phyloP scores from a whole-genome alignment of 2,113 vertebrate genomes.

The Reinhardtius hippoglossoides region DNA sequence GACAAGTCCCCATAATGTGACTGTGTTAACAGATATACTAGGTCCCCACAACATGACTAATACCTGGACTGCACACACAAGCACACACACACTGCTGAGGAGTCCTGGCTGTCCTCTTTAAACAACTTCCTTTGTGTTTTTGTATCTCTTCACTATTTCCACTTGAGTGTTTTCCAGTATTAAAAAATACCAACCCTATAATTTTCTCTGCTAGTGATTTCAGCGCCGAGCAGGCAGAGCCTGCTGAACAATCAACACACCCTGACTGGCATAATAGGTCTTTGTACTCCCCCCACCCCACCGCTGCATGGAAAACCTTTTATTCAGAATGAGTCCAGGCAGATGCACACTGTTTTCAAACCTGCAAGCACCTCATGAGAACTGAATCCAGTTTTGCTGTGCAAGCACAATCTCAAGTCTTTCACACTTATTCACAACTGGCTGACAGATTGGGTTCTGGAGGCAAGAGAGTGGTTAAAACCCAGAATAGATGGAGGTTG shows the following conservation, averaged over 20 bases:
- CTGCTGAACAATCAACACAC: constrained; percentile 58
- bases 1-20: too few relatives aligned
- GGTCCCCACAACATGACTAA: too few relatives aligned
- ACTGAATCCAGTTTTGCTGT: constrained; percentile 46
- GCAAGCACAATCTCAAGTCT: constrained; percentile 35
- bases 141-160: constrained; percentile 54
- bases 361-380: constrained; percentile 48
- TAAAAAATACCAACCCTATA: constrained; percentile 40
- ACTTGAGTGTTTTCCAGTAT: constrained; percentile 61
- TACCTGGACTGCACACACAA: too few relatives aligned
- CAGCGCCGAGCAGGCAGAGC: constrained; percentile 32
- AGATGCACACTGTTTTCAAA: constrained; percentile 37
- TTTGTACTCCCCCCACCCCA: constrained; percentile 49
- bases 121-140: constrained; percentile 43
- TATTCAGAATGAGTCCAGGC: constrained; percentile 33
- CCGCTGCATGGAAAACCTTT: constrained; percentile 35
- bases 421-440: constrained; percentile 57
- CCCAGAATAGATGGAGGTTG: constrained; percentile 57
- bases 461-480: constrained; percentile 52
- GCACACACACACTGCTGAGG: constrained; percentile 13
- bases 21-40: too few relatives aligned
- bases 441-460: constrained; percentile 62
- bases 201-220: constrained; percentile 41
- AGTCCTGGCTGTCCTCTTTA: constrained; percentile 32
- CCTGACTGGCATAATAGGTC: constrained; percentile 62